Evolutionary conservation across 1,140 invertebrate genomes (phyloP).

Genomic region (Lasaia peninsularis): DNA sequence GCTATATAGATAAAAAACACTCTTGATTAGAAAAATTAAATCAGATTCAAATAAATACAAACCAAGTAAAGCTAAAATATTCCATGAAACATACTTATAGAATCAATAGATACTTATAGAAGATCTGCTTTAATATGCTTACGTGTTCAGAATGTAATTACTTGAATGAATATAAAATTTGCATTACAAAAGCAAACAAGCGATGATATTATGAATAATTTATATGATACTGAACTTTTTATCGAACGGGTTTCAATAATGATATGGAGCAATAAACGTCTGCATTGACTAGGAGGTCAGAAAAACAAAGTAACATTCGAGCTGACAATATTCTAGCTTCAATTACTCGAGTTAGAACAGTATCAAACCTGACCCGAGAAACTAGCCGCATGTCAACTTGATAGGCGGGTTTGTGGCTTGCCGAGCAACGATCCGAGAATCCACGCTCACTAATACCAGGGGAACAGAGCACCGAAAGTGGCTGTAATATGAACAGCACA

Average conservation of each 20-base stretch:
- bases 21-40: not conserved
- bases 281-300: not conserved
- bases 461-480: conserved; percentile 51
- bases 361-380: conserved; percentile 8
- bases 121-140: conserved; percentile 21
- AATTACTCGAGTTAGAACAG: conserved; percentile 4
- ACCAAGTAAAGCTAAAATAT: not conserved
- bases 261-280: conserved; percentile 18
- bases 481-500: conserved; percentile 40
- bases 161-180: conserved; percentile 52
- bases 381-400: conserved; percentile 36
- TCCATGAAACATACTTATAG: not conserved
- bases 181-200: conserved; percentile 41
- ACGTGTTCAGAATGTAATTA: conserved; percentile 57
- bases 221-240: conserved; percentile 35
- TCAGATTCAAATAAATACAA: not conserved
- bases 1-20: not conserved
- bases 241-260: conserved; percentile 18
- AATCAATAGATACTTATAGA: conserved; percentile 6
- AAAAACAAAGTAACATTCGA: not conserved
- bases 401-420: conserved; percentile 51
- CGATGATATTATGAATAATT: conserved; percentile 48
- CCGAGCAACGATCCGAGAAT: conserved; percentile 59
- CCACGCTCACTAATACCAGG: conserved; percentile 53
- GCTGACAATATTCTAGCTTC: not conserved